Conservation (phyloP, 2,113 vertebrate species). For the Struthidea cinerea region DNA sequence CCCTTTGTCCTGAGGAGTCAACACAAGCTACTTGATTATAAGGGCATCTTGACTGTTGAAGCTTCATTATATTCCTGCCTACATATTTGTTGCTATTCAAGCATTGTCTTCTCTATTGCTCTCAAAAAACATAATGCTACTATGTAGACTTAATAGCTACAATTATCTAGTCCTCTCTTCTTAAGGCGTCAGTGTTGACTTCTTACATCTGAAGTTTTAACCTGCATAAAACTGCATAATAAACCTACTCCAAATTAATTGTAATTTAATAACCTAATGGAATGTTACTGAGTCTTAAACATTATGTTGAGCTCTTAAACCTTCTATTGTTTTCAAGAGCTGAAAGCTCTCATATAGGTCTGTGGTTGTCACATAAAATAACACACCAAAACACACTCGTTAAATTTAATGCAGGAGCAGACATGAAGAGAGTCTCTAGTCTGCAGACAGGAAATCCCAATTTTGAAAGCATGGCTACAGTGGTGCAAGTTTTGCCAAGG, state of each 20-base stretch:
- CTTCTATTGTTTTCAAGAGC: background rate
- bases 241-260: background rate
- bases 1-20: background rate
- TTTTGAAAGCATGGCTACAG: background rate
- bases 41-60: background rate
- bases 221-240: background rate
- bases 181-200: background rate
- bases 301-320: background rate
- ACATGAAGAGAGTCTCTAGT: background rate
- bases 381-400: background rate
- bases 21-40: background rate
- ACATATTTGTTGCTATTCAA: background rate
- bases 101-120: background rate
- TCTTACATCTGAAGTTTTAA: background rate
- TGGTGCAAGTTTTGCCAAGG: background rate
- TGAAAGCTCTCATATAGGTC: background rate
- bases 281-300: background rate
- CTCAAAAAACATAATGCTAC: background rate
- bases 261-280: background rate
- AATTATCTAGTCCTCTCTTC: background rate
- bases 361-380: background rate
- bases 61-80: background rate
- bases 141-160: background rate
- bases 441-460: background rate
- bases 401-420: background rate